A percentile compares a stretch with the other conserved stretches of the same genome.
Evolutionary conservation across 2,113 vertebrate species (phyloP).

Genomic region (Crotalus helleri): DNA sequence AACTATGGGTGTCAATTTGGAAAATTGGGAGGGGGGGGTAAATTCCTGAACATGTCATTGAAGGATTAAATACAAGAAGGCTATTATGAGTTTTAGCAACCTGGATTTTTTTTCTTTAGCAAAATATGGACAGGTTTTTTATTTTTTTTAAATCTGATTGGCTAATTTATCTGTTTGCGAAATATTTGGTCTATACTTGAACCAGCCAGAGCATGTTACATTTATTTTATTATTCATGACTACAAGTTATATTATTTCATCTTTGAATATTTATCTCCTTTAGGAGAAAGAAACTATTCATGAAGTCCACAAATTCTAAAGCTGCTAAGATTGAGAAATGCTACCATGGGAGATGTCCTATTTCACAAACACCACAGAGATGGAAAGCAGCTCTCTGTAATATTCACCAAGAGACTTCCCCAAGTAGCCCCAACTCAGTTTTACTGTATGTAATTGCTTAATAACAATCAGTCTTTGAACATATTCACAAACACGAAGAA

Average conservation of each 20-base stretch:
- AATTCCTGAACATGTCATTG: background rate
- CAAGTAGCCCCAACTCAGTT: background rate
- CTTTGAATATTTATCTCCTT: background rate
- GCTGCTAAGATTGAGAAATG: background rate
- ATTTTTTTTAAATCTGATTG: background rate
- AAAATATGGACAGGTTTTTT: background rate
- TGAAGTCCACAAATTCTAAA: background rate
- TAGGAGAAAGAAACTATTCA: background rate
- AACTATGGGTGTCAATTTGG: background rate
- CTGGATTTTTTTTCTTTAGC: background rate
- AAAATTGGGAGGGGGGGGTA: background rate
- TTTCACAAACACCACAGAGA: background rate
- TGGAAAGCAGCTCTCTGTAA: background rate
- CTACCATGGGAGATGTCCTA: background rate
- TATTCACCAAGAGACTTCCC: background rate
- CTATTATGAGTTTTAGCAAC: background rate
- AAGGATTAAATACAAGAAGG: background rate
- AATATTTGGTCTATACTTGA: slow-evolving; percentile 50
- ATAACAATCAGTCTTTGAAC: background rate
- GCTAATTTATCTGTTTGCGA: slow-evolving; percentile 36
- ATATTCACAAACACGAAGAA: background rate
- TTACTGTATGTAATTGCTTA: background rate
- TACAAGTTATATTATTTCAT: background rate
- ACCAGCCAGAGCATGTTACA: slow-evolving; percentile 14
- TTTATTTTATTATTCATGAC: background rate